Evolutionary conservation across 2,888 invertebrate species (phyloP).

Genomic region (Pammene fasciana): DNA sequence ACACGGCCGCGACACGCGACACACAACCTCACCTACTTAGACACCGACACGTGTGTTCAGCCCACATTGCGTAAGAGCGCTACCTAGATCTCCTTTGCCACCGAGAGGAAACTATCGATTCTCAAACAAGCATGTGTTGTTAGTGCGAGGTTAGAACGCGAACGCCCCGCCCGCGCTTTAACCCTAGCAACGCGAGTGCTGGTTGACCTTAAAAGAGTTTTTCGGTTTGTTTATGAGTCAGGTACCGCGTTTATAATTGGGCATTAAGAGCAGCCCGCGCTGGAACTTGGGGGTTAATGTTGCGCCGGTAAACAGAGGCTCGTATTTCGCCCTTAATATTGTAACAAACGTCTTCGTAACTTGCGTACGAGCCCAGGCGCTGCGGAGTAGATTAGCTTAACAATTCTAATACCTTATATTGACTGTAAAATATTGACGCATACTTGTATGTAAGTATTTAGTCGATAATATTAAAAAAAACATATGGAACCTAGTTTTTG

Average conservation of each 20-base stretch:
- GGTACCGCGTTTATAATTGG: slow-evolving; percentile 55
- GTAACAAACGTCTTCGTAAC: slow-evolving; percentile 49
- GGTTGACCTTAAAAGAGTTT: slow-evolving; percentile 71
- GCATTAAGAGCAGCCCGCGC: slow-evolving; percentile 36
- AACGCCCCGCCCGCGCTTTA: slow-evolving; percentile 31
- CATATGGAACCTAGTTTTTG: too few species aligned
- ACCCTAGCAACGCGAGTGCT: slow-evolving; percentile 31
- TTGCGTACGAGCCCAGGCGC: slow-evolving; percentile 21
- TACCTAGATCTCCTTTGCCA: slow-evolving; percentile 14
- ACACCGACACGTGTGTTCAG: slow-evolving; percentile 16
- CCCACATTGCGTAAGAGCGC: slow-evolving; percentile 23
- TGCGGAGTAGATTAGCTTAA: slow-evolving; percentile 17
- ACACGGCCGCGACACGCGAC: slow-evolving; percentile 48
- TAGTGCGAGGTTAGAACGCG: not conserved
- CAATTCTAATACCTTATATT: not conserved
- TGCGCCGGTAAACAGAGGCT: not conserved
- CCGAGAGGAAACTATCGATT: not conserved
- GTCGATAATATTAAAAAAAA: not conserved
- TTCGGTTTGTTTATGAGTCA: slow-evolving; percentile 56
- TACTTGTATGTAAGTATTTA: slow-evolving; percentile 1
- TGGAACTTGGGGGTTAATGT: slow-evolving; percentile 9
- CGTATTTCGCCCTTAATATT: slow-evolving; percentile 44
- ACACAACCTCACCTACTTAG: slow-evolving; percentile 1
- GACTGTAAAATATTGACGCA: not conserved
- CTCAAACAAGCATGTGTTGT: slow-evolving; percentile 13